Evolutionary conservation across 2,113 vertebrate species (phyloP).

Genomic region (Grammomys surdaster): DNA sequence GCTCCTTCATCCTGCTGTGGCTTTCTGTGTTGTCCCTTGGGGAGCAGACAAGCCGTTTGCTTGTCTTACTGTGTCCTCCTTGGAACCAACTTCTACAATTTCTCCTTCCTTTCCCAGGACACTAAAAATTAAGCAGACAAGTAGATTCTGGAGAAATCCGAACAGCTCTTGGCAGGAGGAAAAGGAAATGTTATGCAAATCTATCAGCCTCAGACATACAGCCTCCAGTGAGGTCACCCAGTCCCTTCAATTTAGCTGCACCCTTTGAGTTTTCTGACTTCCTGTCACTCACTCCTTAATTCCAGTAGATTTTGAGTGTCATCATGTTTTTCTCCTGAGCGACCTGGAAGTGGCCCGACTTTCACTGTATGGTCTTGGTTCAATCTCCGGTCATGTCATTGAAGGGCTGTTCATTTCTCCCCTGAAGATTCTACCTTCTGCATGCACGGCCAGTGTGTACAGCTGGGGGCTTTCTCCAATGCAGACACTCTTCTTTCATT

Average conservation of each 20-base stretch:
- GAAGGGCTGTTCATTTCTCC: neutral
- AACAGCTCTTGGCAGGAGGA: neutral
- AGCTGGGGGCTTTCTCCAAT: neutral
- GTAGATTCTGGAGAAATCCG: constrained; percentile 35
- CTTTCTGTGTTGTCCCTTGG: neutral
- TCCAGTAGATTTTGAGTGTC: neutral
- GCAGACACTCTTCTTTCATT: neutral
- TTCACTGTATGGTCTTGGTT: neutral
- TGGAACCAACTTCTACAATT: neutral
- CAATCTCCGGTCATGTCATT: neutral
- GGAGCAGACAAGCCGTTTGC: neutral
- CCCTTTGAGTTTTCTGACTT: neutral
- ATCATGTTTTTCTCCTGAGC: neutral
- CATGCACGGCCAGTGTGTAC: neutral
- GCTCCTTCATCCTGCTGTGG: neutral
- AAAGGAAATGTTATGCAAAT: constrained; percentile 5
- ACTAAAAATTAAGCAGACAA: constrained; percentile 39
- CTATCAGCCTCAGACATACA: constrained; percentile 24
- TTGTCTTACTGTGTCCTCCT: constrained; percentile 9
- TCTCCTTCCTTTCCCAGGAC: constrained; percentile 6
- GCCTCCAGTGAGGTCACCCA: neutral
- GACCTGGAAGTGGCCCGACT: neutral
- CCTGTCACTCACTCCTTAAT: neutral
- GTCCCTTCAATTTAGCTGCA: neutral
- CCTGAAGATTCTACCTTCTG: too few species aligned